Evolutionary conservation across 2,113 vertebrate species (phyloP).

Genomic region (Chelonoidis abingdonii): DNA sequence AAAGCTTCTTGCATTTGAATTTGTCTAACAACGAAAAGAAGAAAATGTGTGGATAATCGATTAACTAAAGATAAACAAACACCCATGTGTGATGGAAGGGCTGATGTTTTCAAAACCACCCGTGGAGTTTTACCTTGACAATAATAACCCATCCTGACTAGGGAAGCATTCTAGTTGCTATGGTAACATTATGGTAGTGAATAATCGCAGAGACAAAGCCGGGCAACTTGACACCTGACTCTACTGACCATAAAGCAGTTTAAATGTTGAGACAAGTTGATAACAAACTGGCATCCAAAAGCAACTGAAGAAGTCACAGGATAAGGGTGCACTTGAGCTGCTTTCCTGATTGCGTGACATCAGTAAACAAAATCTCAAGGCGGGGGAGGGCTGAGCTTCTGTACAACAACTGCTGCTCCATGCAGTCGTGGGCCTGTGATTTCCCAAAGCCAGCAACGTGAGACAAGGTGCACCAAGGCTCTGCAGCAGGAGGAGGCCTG

Average conservation of each 20-base stretch:
- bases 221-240: background rate
- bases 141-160: background rate
- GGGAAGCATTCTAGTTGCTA: conserved; percentile 40
- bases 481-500: background rate
- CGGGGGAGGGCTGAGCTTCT: rapidly evolving
- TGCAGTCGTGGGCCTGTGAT: background rate
- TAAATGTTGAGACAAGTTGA: rapidly evolving
- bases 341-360: background rate
- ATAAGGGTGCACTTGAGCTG: rapidly evolving
- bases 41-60: rapidly evolving
- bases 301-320: rapidly evolving
- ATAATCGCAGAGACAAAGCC: rapidly evolving
- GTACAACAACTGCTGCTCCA: background rate
- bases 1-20: background rate
- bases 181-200: background rate
- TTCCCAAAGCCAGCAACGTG: background rate
- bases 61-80: background rate
- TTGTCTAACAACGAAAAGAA: background rate
- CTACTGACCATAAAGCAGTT: conserved; percentile 19
- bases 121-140: background rate
- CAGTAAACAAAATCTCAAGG: background rate
- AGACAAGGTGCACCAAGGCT: rapidly evolving
- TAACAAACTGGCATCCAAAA: background rate
- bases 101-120: background rate
- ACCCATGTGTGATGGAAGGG: background rate